Base-by-base conservation (phyloP, 2,797 vertebrate genomes). In the Glyptemys insculpta region DNA sequence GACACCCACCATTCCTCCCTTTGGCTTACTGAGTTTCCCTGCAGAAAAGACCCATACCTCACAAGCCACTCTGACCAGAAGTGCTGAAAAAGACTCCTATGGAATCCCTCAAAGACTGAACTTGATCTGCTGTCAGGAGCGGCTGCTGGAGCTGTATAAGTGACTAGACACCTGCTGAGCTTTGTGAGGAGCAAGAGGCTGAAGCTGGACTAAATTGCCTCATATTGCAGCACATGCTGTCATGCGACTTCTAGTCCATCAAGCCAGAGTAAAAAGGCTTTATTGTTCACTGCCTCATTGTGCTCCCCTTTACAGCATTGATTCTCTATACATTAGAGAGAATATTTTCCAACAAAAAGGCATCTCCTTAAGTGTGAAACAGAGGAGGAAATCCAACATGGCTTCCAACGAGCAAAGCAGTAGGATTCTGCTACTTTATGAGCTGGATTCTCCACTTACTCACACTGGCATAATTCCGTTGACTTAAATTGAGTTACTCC, bases 391-490 rank as follows among this genome's bases (percentile, higher is more conserved):
- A 87, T 79, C 78, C 82, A 90, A 86, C 12, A 91, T 34, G 65
- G 18, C 10, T 89, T 93, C 41, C 87, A 74, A 49, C 88, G 84
- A 56, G 29, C 56, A 83, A 86, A 62, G 72, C 88, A 91, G 37
- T 21, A 68, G 52, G 25, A 31, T 49, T 94, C 92, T 94, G 15
- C 85, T 87, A 81, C 21, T 10, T 83, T 91, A 44, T 2, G 5
- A 19, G 37, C 0, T 0, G 53, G 37, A 88, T 85, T 86, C 83
- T 88, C 76, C 81, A 4, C 41, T 92, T 92, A 62, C 78, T 88
- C 89, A 7, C 83, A 11, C 44, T 85, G 81, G 27, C 68, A 93
- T 83, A 50, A 11, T 88, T 92, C 62, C 83, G 47, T 94, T 96
- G 37, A 72, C 8, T 72, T 9, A 79, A 88, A 49, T 23, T 56